Evolutionary conservation across 2,888 invertebrate species (phyloP), one percentile per base, ranked within the genome.

Genomic region (Drosophila pegasa): DNA sequence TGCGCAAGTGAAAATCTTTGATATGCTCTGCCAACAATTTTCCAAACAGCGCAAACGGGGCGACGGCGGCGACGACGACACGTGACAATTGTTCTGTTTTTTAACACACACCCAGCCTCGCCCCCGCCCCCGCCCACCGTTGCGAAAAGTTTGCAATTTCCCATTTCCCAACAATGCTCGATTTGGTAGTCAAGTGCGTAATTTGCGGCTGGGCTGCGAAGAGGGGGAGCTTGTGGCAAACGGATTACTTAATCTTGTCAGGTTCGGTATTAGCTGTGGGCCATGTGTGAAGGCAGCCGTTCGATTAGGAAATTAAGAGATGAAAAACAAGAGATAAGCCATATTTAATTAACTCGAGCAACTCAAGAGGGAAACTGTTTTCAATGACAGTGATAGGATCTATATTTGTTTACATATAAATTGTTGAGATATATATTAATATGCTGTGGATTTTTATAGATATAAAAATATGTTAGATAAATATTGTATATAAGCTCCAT

Each of bases 51-150:
- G 18, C 27, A 29, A 48, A 41, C 54, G 62, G 48, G 58, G 58
- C 62, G 68, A 52, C 43, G 25, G 12, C 10, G 31, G 12, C 22
- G 41, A 22, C 57, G 43, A 48, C 54, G 86, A 80, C 86, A 87
- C 86, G 86, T 87, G 86, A 89, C 89, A 86, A 84, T 88, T 87
- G 83, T 88, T 68, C 77, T 70, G 62, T 71, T 62, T 69, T 62
- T 51, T 51, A 35, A 33, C 56, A 56, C 45, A n/a, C 54, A 38
- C 5, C 2, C 54, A 37, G 5, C 20, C 18, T 25, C 29, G 1
- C 14, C 10, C 2, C 22, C 18, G 2, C 22, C 25, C 22, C 40
- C 22, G 9, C 14, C 3, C 22, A 25, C 9, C 43, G 20, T 71
- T 57, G 77, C 68, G 69, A 76, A 72, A 76, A 72, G 51, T 72